Evolutionary conservation across 2,113 vertebrate species (phyloP).

Genomic region (Cervus canadensis): DNA sequence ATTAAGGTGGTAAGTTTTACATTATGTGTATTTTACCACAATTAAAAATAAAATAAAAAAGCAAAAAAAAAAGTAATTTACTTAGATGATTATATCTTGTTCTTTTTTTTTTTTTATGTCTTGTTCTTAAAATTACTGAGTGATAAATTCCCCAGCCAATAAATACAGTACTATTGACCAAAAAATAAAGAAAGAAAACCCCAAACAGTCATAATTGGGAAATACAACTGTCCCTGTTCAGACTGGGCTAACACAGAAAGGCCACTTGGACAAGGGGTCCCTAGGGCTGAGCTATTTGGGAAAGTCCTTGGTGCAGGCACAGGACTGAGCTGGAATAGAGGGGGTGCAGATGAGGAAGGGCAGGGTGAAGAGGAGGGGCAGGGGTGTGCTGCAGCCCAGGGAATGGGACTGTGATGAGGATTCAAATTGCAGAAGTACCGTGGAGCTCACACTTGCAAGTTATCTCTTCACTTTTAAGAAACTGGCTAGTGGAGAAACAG

Average conservation of each 20-base stretch:
- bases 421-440: rapidly evolving
- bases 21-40: not conserved
- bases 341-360: rapidly evolving
- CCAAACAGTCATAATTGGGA: not conserved
- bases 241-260: rapidly evolving
- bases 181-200: not conserved
- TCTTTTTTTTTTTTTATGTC: not conserved
- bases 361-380: rapidly evolving
- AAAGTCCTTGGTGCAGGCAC: not conserved
- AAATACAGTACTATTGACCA: not conserved
- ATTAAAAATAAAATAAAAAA: not conserved
- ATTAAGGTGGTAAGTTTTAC: not conserved
- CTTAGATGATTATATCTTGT: not conserved
- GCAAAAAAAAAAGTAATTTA: not conserved
- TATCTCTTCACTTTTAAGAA: not conserved
- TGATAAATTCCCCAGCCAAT: not conserved
- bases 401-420: rapidly evolving
- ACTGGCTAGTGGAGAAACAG: not conserved
- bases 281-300: rapidly evolving
- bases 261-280: rapidly evolving
- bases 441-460: rapidly evolving
- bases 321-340: not conserved
- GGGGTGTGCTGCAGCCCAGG: rapidly evolving
- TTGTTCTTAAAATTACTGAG: not conserved
- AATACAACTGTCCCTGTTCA: not conserved